A percentile compares a stretch with the other conserved stretches of the same genome.
Evolutionary conservation across 2,113 vertebrate genomes (phyloP).

Genomic region (Ammospiza caudacuta): DNA sequence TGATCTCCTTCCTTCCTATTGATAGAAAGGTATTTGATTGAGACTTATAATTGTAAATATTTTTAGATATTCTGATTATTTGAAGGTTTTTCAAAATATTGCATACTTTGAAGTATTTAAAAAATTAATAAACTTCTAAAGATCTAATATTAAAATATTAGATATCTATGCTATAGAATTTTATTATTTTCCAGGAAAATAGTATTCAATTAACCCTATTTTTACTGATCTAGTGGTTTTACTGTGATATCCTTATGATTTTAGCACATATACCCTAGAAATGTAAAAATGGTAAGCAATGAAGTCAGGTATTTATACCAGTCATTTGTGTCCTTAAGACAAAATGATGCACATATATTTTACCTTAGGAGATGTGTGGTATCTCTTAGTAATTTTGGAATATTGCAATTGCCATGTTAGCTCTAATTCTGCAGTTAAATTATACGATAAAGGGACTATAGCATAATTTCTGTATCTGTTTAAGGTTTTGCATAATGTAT

Average conservation of each 20-base stretch:
- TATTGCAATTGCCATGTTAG: background rate
- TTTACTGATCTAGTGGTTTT: background rate
- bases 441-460: background rate
- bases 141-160: background rate
- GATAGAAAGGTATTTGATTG: conserved; percentile 4
- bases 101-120: background rate
- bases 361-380: background rate
- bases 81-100: background rate
- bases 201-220: background rate
- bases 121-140: background rate
- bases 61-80: background rate
- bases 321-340: background rate
- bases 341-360: background rate
- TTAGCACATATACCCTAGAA: background rate
- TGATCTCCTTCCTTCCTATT: conserved; percentile 25
- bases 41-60: conserved; percentile 27
- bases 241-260: background rate
- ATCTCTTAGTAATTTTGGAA: background rate
- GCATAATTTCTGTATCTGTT: background rate
- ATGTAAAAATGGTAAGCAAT: background rate
- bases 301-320: background rate
- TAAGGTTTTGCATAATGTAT: background rate
- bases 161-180: background rate
- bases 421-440: background rate
- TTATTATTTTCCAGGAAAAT: background rate